Base-by-base conservation (phyloP, 2,113 vertebrate genomes). In the Rhinopithecus roxellana region DNA sequence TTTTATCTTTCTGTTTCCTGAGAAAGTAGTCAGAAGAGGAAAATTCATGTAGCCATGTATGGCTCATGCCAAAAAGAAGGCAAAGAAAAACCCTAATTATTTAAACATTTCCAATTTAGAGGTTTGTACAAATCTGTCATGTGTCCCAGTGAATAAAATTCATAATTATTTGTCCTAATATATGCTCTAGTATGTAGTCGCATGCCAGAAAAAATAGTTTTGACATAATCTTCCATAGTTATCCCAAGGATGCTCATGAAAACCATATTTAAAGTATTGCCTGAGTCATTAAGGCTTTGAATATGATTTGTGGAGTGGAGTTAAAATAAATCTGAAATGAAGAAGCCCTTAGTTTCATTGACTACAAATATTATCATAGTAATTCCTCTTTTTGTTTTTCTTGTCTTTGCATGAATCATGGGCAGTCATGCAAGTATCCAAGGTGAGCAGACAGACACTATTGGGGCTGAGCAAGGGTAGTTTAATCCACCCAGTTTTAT, bases 271-370 rank as follows among this genome's bases (percentile, higher is more conserved):
- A 55, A 30, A 85, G 35, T 57, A 50, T 72, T 3, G 0, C 87
- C 50, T 94, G 84, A 94, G 57, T 84, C 91, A 90, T 61, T 95
- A 75, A 70, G n/a, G 40, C 45, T 97, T 97, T 95, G 64, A 61
- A 75, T 89, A 70, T 97, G 91, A 95, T 96, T 92, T 92, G 70
- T 81, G 11, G 70, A 93, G 70, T 94, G 89, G 27, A 88, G n/a
- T 87, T 82, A 94, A 95, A 86, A 93, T 95, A 90, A 93, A 75
- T 95, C 43, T 90, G 70, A 97, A 93, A 75, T 43, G 52, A 84
- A 94, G 94, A 97, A 89, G n/a, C n/a, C 48, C 72, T 93, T 88
- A 79, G 85, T 94, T 93, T 38, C 84, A 87, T 48, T 90, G 88
- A 90, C 87, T 88, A 84, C n/a, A 86, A 83, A 93, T 88, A 90